Conservation (phyloP, 2,113 vertebrate genomes). For the Poeciliopsis retropinna region DNA sequence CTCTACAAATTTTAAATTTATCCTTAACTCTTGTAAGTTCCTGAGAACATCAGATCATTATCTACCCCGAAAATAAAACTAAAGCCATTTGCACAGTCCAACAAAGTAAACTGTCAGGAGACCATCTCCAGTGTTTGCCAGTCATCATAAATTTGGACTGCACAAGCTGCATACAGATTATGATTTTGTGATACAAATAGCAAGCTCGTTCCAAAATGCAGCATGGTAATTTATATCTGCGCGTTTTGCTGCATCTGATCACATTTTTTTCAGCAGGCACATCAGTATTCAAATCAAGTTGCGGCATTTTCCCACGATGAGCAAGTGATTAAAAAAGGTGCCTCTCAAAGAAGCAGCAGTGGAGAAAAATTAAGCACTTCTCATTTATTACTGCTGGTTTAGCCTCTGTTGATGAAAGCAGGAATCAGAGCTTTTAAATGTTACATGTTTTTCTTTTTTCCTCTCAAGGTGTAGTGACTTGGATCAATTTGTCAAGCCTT, state of each 20-base stretch:
- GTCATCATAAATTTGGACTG: slow-evolving; percentile 24
- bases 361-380: slow-evolving; percentile 21
- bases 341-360: slow-evolving; percentile 8
- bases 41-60: slow-evolving; percentile 30
- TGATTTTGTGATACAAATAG: not conserved
- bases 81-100: slow-evolving; percentile 19
- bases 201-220: not conserved
- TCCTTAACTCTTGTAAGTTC: not conserved
- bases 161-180: slow-evolving; percentile 21
- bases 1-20: not conserved
- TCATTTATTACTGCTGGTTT: slow-evolving; percentile 50
- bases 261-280: slow-evolving; percentile 14
- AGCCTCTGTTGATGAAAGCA: slow-evolving; percentile 30
- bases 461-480: slow-evolving; percentile 19
- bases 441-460: not conserved
- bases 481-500: slow-evolving; percentile 10
- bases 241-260: slow-evolving; percentile 13
- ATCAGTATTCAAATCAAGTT: slow-evolving; percentile 44
- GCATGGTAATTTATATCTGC: not conserved
- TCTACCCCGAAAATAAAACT: slow-evolving; percentile 24
- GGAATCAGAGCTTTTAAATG: slow-evolving; percentile 19
- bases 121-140: slow-evolving; percentile 20
- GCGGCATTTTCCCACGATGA: slow-evolving; percentile 21
- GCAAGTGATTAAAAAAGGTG: slow-evolving; percentile 38
- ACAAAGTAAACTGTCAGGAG: slow-evolving; percentile 12